These are phyloP conservation scores for Trichosurus vulpecula DNA, from an alignment of 2,797 vertebrate species.

Conservation along the genomic window DNA sequence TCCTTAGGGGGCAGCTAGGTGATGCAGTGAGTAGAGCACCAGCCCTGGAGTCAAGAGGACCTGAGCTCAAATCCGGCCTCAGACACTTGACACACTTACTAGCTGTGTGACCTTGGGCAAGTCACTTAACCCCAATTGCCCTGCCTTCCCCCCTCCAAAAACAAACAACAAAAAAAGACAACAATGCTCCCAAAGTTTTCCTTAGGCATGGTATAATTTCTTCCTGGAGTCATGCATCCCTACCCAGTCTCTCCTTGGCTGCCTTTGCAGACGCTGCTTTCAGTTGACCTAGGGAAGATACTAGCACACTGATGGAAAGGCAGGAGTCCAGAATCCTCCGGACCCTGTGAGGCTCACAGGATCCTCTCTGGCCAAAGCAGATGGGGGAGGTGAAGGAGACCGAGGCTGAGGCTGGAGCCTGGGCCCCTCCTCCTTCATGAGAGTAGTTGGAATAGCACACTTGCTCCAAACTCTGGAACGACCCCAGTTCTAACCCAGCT, in stretches of 20 bases:
- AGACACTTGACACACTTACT: too few species aligned
- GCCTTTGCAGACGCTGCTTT: background rate
- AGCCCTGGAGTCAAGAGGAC: too few species aligned
- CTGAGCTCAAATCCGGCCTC: too few species aligned
- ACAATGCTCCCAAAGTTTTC: too few species aligned
- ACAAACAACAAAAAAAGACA: too few species aligned
- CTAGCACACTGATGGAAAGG: background rate
- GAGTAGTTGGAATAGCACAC: background rate
- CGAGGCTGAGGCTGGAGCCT: background rate
- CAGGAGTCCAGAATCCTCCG: background rate
- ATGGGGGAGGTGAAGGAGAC: background rate
- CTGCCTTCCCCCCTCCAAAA: too few species aligned
- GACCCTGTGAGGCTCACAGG: background rate
- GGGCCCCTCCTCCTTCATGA: background rate
- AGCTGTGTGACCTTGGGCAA: too few species aligned
- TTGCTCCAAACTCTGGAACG: background rate
- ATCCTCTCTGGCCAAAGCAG: background rate
- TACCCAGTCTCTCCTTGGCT: background rate
- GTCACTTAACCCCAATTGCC: too few species aligned
- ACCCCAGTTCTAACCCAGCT: background rate
- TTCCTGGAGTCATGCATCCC: background rate
- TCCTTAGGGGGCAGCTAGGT: too few species aligned
- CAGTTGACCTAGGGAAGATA: background rate
- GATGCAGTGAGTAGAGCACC: too few species aligned
- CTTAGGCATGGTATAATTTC: background rate